A percentile compares a stretch with the other conserved stretches of the same genome.
Evolutionary conservation across 2,113 vertebrate species (phyloP).

Genomic region (Pseudonaja textilis): DNA sequence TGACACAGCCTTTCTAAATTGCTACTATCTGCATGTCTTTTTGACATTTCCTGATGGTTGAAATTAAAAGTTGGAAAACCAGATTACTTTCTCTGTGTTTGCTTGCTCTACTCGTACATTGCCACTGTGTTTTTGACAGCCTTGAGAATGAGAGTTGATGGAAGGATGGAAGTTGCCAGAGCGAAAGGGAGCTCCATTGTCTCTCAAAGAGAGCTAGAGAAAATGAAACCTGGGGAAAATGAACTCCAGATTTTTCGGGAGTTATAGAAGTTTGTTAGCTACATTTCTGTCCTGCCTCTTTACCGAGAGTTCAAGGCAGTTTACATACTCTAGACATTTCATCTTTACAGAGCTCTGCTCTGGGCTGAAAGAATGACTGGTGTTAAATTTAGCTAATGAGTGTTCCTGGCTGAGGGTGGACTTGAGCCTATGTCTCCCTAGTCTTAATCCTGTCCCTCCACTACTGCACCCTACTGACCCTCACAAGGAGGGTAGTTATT

Average conservation of each 20-base stretch:
- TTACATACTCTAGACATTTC: not conserved
- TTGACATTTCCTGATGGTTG: slow-evolving; percentile 37
- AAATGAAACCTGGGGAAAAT: not conserved
- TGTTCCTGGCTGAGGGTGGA: not conserved
- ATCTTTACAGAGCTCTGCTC: not conserved
- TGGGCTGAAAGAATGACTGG: not conserved
- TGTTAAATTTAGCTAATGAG: not conserved
- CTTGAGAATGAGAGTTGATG: not conserved
- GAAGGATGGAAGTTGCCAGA: not conserved
- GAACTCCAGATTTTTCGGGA: not conserved
- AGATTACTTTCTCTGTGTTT: not conserved
- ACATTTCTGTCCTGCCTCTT: not conserved
- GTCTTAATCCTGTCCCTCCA: not conserved
- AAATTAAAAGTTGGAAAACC: slow-evolving; percentile 34
- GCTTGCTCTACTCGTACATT: not conserved
- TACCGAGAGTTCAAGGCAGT: not conserved
- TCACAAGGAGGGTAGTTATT: not conserved
- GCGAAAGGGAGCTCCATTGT: not conserved
- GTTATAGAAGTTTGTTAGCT: not conserved
- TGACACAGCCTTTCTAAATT: slow-evolving; percentile 26
- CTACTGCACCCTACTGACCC: not conserved
- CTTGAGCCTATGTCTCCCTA: not conserved
- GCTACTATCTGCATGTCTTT: slow-evolving; percentile 39
- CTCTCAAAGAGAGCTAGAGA: not conserved
- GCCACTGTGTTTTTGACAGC: not conserved